Conservation (phyloP, 2,888 invertebrate genomes). For the Cephus runcator region DNA sequence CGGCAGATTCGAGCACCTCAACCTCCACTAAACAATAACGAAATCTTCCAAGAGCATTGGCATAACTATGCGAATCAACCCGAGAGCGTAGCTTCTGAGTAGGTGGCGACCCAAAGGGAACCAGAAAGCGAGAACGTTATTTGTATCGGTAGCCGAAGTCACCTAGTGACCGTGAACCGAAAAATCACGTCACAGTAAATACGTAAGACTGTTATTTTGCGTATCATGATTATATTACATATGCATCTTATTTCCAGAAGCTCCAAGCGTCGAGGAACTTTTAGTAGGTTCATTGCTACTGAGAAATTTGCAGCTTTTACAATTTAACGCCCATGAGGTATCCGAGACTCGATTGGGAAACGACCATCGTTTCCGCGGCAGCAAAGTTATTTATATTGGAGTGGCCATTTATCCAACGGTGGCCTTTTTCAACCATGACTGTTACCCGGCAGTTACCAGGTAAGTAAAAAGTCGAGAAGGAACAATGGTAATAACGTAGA, state of each 20-base stretch:
- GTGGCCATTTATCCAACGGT: conserved; percentile 82
- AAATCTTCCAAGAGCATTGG: too few species aligned
- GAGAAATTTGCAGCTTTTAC: conserved; percentile 78
- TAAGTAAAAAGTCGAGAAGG: conserved; percentile 49
- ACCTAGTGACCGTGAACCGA: too few species aligned
- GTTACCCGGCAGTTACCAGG: conserved; percentile 82
- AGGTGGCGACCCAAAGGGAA: too few species aligned
- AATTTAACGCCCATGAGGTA: conserved; percentile 89
- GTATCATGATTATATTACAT: background rate
- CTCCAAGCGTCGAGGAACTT: conserved; percentile 69
- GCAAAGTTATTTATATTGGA: conserved; percentile 72
- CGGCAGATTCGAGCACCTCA: too few species aligned
- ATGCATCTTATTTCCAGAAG: conserved; percentile 44
- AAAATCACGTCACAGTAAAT: too few species aligned
- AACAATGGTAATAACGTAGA: too few species aligned
- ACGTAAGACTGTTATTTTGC: too few species aligned
- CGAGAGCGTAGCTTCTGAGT: too few species aligned
- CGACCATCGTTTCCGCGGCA: conserved; percentile 67
- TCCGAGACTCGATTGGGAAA: conserved; percentile 73
- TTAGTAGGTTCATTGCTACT: conserved; percentile 75
- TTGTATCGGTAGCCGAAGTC: too few species aligned
- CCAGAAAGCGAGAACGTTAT: too few species aligned
- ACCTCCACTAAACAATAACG: too few species aligned
- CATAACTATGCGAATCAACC: too few species aligned
- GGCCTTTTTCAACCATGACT: conserved; percentile 86